These are phyloP conservation scores for Clunio marinus DNA, from an alignment of 2,888 invertebrate genomes.

Conservation along the genomic window DNA sequence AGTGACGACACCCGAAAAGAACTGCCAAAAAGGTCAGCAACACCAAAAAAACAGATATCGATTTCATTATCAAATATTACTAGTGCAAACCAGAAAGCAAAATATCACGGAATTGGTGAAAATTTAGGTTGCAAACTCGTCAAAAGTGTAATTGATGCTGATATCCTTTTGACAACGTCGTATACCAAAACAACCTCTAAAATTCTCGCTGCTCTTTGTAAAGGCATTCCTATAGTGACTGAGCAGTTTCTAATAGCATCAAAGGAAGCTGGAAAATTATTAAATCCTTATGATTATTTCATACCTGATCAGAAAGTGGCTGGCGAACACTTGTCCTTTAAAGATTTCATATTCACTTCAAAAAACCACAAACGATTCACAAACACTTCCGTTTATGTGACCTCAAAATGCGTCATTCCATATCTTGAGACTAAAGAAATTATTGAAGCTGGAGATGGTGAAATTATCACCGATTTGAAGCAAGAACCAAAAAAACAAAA, in stretches of 20 bases:
- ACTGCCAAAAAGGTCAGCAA: no score
- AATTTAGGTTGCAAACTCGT: background rate
- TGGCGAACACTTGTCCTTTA: background rate
- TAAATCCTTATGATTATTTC: background rate
- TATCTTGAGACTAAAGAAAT: background rate
- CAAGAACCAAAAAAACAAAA: no score
- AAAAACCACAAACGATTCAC: background rate
- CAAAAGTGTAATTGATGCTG: background rate
- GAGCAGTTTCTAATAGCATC: background rate
- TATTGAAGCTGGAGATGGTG: background rate
- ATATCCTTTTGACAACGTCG: background rate
- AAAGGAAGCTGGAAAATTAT: background rate
- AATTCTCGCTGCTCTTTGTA: background rate
- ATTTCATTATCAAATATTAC: no score
- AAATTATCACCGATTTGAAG: no score
- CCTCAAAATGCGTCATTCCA: background rate
- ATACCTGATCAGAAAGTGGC: background rate
- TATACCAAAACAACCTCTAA: background rate
- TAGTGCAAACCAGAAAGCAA: no score
- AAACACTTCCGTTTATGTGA: background rate
- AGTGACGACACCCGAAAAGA: no score
- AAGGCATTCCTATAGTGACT: background rate
- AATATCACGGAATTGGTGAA: background rate
- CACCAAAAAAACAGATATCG: no score
- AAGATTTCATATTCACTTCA: background rate